These are phyloP conservation scores for Trigoniulus corallinus DNA, from an alignment of 1,140 invertebrate genomes.

Conservation along the genomic window DNA sequence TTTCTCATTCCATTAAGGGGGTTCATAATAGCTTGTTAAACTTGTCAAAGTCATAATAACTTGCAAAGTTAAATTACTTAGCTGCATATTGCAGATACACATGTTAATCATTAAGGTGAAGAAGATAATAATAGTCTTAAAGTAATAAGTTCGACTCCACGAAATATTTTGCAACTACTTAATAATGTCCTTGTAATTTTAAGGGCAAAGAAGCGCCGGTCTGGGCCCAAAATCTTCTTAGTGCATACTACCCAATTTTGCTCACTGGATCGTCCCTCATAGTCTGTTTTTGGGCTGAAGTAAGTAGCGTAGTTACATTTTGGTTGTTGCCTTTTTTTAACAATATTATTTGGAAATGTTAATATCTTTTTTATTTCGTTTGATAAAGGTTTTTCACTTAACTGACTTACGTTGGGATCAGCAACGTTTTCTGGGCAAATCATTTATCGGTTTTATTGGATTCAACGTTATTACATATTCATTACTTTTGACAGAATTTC, in stretches of 20 bases:
- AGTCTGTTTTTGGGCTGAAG: conserved; percentile 90
- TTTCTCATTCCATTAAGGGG: no score
- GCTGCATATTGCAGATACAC: no score
- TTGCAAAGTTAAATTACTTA: no score
- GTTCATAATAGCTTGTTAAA: no score
- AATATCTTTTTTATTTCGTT: conserved; percentile 12
- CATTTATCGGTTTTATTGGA: conserved; percentile 73
- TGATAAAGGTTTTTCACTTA: conserved; percentile 69
- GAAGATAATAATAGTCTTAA: no score
- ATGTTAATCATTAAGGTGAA: no score
- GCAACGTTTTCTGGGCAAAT: conserved; percentile 73
- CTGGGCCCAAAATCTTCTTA: conserved; percentile 68
- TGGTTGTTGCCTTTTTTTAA: conserved; percentile 13
- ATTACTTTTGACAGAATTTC: conserved; percentile 60
- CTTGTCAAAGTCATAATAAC: no score
- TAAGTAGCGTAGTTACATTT: no score
- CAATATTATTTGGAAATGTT: conserved; percentile 8
- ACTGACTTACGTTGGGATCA: conserved; percentile 66
- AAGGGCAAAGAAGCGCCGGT: conserved; percentile 51
- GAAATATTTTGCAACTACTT: no score
- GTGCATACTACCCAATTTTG: conserved; percentile 76
- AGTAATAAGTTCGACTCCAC: no score
- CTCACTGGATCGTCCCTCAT: conserved; percentile 77
- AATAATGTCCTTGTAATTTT: neutral
- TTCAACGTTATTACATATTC: conserved; percentile 82